A percentile compares a stretch with the other conserved stretches of the same genome.
Conservation (phyloP, 2,888 invertebrate genomes). For the Macaria liturata region DNA sequence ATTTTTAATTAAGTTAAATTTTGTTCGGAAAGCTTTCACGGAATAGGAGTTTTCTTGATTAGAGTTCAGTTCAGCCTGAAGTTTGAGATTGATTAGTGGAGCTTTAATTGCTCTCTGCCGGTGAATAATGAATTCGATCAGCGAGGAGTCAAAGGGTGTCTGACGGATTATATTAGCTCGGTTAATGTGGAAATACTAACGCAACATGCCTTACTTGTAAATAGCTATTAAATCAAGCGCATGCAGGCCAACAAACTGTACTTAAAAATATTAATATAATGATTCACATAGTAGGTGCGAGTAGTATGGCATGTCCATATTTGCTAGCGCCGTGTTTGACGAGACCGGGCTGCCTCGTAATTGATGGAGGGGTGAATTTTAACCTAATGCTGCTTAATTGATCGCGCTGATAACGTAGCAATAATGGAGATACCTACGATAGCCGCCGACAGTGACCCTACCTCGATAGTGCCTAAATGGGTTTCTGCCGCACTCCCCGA, state of each 20-base stretch:
- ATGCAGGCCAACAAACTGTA: constrained; percentile 1
- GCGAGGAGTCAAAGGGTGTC: constrained; percentile 67
- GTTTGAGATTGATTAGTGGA: constrained; percentile 83
- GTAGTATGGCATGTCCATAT: constrained; percentile 52
- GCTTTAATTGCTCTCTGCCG: constrained; percentile 80
- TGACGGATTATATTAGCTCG: constrained; percentile 62
- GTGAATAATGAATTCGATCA: constrained; percentile 83
- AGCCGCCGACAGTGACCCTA: constrained; percentile 48
- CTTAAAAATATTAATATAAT: neutral
- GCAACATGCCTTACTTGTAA: neutral
- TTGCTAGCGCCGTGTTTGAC: constrained; percentile 42
- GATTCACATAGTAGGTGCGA: constrained; percentile 10
- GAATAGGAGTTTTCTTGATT: constrained; percentile 83
- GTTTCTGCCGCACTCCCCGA: constrained; percentile 53
- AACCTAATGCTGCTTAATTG: constrained; percentile 75
- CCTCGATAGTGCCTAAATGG: constrained; percentile 60
- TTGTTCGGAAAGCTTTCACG: constrained; percentile 83
- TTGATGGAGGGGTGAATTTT: constrained; percentile 74
- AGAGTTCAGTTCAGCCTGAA: constrained; percentile 81
- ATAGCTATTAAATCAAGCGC: constrained; percentile 12
- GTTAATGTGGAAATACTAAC: constrained; percentile 19
- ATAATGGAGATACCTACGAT: constrained; percentile 59
- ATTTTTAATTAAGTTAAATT: constrained; percentile 84
- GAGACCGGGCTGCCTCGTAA: constrained; percentile 57
- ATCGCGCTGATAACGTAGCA: constrained; percentile 68